Base-by-base conservation (phyloP, 2,888 invertebrate genomes). In the Agrotis segetum region DNA sequence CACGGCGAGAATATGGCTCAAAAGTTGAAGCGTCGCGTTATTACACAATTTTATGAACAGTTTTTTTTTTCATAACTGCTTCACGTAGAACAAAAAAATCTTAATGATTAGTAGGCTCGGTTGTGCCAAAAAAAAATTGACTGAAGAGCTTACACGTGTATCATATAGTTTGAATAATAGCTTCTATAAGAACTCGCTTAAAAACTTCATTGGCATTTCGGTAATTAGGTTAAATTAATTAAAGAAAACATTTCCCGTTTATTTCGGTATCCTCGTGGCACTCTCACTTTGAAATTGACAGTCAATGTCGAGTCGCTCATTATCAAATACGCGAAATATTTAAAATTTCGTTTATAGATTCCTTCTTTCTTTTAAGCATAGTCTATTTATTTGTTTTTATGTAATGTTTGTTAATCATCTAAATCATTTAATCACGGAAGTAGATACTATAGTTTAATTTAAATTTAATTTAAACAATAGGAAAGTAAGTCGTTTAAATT, bases 191-290 rank as follows among this genome's bases (percentile, higher is more conserved):
- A 67, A 40, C 46, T 50, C 24, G 58, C 14, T 29, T 9, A 13
- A 24, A 29, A 19, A n/a, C 24, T 9, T 19, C n/a, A 5, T 4
- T 46, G 47, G n/a, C 40, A 46, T 59, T 55, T 40, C 17, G 11
- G 50, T 49, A 67, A 61, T 61, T 21, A 46, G 46, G 44, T 46
- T 16, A 71, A 67, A 65, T 71, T 65, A 64, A 71, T 71, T 53
- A 73, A 64, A 49, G 63, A 67, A 70, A 52, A 70, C 65, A 67
- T 56, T 59, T 46, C 2, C 49, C n/a, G 59, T 72, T 63, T 82
- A 79, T 82, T 82, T 79, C 52, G 52, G 82, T 78, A 73, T 29
- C 59, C 68, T 73, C 82, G 79, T 82, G 79, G 55, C 79, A 60
- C 62, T 49, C 79, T 65, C 82, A 78, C 73, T 60, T 53, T 63